Conservation (phyloP, 2,113 vertebrate genomes). For the Nycticorax nycticorax region DNA sequence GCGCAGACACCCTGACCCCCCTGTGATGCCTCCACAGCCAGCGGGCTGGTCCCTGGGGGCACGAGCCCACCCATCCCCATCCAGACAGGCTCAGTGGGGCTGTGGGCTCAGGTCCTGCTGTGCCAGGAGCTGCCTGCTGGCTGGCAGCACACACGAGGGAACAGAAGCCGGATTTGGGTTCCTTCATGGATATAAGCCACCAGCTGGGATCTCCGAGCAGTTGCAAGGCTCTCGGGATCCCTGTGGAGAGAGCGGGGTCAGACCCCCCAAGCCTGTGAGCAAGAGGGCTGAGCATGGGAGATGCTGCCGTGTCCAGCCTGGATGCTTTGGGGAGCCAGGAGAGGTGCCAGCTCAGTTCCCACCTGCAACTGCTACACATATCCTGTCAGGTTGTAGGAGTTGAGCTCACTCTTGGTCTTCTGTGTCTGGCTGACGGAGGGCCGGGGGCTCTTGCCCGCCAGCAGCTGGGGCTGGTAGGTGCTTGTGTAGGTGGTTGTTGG, state of each 20-base stretch:
- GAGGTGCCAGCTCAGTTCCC: not conserved
- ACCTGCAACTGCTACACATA: slow-evolving; percentile 70
- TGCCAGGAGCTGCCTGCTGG: not conserved
- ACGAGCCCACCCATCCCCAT: not conserved
- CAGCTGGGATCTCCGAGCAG: not conserved
- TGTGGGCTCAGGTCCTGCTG: not conserved
- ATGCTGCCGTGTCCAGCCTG: fast-evolving
- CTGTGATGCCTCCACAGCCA: not conserved
- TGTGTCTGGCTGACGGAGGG: slow-evolving; percentile 12
- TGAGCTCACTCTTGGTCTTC: slow-evolving; percentile 75
- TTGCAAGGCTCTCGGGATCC: not conserved
- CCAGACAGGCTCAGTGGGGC: not conserved
- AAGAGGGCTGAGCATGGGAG: not conserved
- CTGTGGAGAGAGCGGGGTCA: not conserved
- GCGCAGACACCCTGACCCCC: fast-evolving
- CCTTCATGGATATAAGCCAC: not conserved
- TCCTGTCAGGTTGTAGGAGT: slow-evolving; percentile 80
- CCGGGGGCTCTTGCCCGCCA: slow-evolving; percentile 48
- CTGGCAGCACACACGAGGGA: not conserved
- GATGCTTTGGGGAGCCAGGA: not conserved
- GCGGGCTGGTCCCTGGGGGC: not conserved
- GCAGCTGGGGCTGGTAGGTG: slow-evolving; percentile 59
- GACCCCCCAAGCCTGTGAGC: not conserved
- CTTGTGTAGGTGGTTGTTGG: not conserved
- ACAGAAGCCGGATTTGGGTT: not conserved